Evolutionary conservation across 37 sponge, comb jelly and placozoan genomes (phyloP).

Genomic region (Beroe forskalii): DNA sequence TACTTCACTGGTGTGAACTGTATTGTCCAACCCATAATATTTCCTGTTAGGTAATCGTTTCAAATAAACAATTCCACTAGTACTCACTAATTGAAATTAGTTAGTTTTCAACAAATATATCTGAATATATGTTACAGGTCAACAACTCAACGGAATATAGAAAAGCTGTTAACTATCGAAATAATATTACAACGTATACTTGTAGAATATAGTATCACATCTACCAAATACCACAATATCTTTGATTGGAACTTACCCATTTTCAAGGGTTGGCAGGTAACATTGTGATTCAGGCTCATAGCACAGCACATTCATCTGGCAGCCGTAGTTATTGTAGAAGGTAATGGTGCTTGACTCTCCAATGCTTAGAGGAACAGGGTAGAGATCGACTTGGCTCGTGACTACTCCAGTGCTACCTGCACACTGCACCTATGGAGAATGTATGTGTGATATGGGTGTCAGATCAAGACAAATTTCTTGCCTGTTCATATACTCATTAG

Average conservation of each 20-base stretch:
- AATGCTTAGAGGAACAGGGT: neutral
- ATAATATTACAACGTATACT: too few species aligned
- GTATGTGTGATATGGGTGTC: too few species aligned
- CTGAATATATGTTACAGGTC: too few species aligned
- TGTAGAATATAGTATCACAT: too few species aligned
- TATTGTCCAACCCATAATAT: neutral
- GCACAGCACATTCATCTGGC: neutral
- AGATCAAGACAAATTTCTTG: too few species aligned
- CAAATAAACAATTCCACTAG: too few species aligned
- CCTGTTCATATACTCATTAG: too few species aligned
- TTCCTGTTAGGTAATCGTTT: neutral
- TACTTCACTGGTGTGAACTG: neutral
- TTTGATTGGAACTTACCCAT: constrained; percentile 11
- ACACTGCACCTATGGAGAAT: neutral
- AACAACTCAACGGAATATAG: too few species aligned
- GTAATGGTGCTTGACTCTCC: neutral
- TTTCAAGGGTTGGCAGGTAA: neutral
- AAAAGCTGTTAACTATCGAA: too few species aligned
- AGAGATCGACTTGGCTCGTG: neutral
- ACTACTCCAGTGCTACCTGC: neutral
- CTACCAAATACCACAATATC: too few species aligned
- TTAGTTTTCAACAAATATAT: too few species aligned
- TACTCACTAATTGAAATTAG: too few species aligned
- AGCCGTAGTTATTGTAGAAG: neutral
- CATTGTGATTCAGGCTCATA: constrained; percentile 16